Percentiles rank a stretch among this genome's conserved stretches.
Evolutionary conservation across 1,140 invertebrate species (phyloP).

Genomic region (Micrasema minimum): DNA sequence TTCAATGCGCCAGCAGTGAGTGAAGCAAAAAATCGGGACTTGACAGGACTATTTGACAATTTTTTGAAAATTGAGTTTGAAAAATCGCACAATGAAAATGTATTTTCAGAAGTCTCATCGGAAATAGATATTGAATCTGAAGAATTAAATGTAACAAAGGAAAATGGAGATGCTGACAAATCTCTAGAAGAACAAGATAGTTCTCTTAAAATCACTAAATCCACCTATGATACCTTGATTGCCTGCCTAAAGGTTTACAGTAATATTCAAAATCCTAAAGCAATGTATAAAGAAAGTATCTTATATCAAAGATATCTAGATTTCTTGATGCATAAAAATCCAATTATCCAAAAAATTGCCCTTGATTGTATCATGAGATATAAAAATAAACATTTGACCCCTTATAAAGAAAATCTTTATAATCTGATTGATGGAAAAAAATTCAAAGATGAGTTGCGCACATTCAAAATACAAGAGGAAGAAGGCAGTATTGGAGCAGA

Average conservation of each 20-base stretch:
- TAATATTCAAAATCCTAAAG: constrained; percentile 83
- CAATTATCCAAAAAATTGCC: constrained; percentile 83
- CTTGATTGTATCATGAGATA: constrained; percentile 88
- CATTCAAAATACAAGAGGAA: constrained; percentile 81
- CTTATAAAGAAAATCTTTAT: constrained; percentile 82
- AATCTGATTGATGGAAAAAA: constrained; percentile 87
- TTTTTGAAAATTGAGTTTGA: constrained; percentile 78
- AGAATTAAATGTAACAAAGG: constrained; percentile 48
- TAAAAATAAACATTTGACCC: constrained; percentile 76
- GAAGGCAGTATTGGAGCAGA: constrained; percentile 74
- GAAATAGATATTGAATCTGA: constrained; percentile 54
- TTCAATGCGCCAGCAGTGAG: constrained; percentile 75
- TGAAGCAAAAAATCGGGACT: constrained; percentile 81
- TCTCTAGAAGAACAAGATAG: constrained; percentile 42
- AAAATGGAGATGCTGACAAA: constrained; percentile 55
- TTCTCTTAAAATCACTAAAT: constrained; percentile 62
- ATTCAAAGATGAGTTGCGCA: constrained; percentile 84
- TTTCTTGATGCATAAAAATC: constrained; percentile 81
- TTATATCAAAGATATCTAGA: constrained; percentile 81
- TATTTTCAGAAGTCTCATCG: constrained; percentile 59
- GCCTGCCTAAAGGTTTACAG: constrained; percentile 81
- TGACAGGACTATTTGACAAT: constrained; percentile 80
- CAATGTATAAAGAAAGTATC: constrained; percentile 79
- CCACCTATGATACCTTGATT: constrained; percentile 73
- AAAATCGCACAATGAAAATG: constrained; percentile 54